A percentile compares a stretch with the other conserved stretches of the same genome.
Evolutionary conservation across 2,888 invertebrate species (phyloP).

Genomic region (Leucophenga montana): DNA sequence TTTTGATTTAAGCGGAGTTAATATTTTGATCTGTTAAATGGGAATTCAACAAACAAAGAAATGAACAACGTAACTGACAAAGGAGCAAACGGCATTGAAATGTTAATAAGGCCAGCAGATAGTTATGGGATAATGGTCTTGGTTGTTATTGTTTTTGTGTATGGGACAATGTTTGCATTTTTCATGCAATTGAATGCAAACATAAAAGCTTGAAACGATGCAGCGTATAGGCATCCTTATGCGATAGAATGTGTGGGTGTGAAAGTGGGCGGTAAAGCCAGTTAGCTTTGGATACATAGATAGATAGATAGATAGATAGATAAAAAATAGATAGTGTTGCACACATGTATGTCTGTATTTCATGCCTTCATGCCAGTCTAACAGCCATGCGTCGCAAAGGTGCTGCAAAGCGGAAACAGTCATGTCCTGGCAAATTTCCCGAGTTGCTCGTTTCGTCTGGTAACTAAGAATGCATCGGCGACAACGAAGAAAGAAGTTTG

Average conservation of each 20-base stretch:
- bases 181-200: conserved; percentile 53
- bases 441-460: conserved; percentile 44
- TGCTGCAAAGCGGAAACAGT: conserved; percentile 45
- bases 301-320: neutral
- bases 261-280: neutral
- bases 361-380: neutral
- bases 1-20: too few species aligned
- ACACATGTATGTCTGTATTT: neutral
- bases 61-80: too few species aligned
- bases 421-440: conserved; percentile 52
- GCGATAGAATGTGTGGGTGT: neutral
- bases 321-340: neutral
- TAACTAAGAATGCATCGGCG: neutral
- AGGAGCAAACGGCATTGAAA: too few species aligned
- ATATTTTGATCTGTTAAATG: too few species aligned
- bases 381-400: conserved; percentile 18
- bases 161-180: conserved; percentile 49
- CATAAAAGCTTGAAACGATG: conserved; percentile 35
- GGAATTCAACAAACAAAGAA: too few species aligned
- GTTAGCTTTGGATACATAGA: too few species aligned
- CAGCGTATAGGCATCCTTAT: conserved; percentile 7
- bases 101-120: too few species aligned
- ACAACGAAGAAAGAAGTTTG: neutral
- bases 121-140: neutral
- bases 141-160: neutral